A percentile compares a stretch with the other conserved stretches of the same genome.
These are phyloP conservation scores for Bambusicola thoracicus DNA, from an alignment of 2,113 vertebrate species.

Conservation along the genomic window DNA sequence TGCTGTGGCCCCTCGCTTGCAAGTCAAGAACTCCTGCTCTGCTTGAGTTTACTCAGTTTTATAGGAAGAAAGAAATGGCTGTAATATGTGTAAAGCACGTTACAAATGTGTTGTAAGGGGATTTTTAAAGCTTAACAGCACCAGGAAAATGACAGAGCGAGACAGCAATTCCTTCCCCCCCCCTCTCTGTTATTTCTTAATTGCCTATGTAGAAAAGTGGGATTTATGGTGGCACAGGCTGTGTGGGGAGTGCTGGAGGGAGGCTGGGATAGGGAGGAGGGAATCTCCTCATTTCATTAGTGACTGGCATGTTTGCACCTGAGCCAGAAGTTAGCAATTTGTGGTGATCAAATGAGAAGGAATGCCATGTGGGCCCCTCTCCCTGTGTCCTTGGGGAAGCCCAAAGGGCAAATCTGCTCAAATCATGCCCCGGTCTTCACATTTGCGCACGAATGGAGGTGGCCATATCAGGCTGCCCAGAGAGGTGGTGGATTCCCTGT, in stretches of 20 bases:
- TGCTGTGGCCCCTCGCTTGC: rapidly evolving
- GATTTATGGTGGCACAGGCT: background rate
- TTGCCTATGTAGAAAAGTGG: background rate
- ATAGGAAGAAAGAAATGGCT: background rate
- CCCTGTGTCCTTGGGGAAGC: background rate
- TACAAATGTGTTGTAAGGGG: background rate
- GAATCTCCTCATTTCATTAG: rapidly evolving
- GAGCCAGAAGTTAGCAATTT: background rate
- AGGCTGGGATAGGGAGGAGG: background rate
- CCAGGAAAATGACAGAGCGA: background rate
- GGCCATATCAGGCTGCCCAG: too few species aligned
- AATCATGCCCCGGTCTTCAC: rapidly evolving
- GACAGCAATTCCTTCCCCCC: background rate
- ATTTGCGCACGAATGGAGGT: background rate
- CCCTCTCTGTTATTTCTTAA: background rate
- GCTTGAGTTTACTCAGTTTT: background rate
- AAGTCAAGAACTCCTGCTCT: background rate
- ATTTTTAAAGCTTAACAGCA: background rate
- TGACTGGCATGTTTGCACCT: background rate
- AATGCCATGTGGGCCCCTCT: rapidly evolving
- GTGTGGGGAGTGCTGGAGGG: background rate
- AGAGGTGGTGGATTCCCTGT: too few species aligned
- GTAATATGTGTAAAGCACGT: background rate
- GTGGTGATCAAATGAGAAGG: background rate
- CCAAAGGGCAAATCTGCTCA: background rate